Percentiles rank a stretch among this genome's conserved stretches.
Evolutionary conservation across 2,797 vertebrate genomes (phyloP).

Genomic region (Girardinus metallicus): DNA sequence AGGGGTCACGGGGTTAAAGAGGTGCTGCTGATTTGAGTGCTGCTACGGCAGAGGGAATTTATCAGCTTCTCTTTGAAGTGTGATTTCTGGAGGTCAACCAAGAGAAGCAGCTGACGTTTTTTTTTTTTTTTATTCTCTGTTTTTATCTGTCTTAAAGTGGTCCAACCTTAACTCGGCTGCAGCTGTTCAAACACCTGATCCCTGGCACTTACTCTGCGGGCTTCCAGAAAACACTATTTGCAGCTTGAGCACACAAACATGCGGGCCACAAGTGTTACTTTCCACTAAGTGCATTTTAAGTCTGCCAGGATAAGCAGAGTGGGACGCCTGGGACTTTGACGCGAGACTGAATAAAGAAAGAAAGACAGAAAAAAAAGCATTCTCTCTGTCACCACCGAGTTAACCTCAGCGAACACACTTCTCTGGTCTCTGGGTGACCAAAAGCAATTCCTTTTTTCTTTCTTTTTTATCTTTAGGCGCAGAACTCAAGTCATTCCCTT

Average conservation of each 20-base stretch:
- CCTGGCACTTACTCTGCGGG: background rate
- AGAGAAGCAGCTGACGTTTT: constrained; percentile 40
- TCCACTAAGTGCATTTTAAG: constrained; percentile 8
- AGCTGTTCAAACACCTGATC: constrained; percentile 46
- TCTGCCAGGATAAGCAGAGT: constrained; percentile 16
- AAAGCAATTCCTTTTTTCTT: constrained; percentile 47
- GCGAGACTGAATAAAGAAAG: constrained; percentile 43
- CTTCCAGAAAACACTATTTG: constrained; percentile 9
- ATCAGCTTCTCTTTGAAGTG: constrained; percentile 46
- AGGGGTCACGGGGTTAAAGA: constrained; percentile 17
- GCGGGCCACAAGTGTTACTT: background rate
- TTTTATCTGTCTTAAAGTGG: constrained; percentile 38
- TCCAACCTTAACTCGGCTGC: constrained; percentile 12
- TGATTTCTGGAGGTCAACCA: constrained; percentile 46
- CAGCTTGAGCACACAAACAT: constrained; percentile 3
- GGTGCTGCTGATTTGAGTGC: constrained; percentile 5
- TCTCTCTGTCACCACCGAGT: constrained; percentile 46
- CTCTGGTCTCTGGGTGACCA: constrained; percentile 46
- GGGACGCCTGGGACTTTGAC: constrained; percentile 25
- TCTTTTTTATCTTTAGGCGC: constrained; percentile 33
- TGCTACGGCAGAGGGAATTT: background rate
- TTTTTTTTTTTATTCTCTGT: constrained; percentile 1
- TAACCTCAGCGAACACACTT: constrained; percentile 35
- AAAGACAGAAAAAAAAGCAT: constrained; percentile 1
- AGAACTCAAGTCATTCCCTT: constrained; percentile 34